Percentiles rank a stretch among this genome's conserved stretches.
Conservation (phyloP, 2,888 invertebrate genomes). For the Clostera curtula region DNA sequence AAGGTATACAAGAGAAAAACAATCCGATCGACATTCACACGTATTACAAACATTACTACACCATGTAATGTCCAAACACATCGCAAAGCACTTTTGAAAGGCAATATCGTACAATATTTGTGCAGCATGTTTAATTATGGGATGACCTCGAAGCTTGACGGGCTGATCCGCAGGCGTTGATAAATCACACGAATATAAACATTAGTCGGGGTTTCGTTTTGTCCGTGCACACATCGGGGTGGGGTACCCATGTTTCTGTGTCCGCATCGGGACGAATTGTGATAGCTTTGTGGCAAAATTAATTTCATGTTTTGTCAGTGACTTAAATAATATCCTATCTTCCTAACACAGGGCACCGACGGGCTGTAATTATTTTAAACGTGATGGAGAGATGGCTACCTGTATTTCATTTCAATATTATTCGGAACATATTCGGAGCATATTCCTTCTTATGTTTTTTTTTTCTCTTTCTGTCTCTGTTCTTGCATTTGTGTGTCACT, state of each 20-base stretch:
- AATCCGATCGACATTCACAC: slow-evolving; percentile 1
- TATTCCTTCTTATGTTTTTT: no score
- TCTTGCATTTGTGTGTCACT: no score
- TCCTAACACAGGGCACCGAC: no score
- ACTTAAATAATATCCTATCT: no score
- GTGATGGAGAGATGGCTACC: no score
- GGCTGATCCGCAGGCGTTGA: slow-evolving; percentile 51
- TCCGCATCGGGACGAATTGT: slow-evolving; percentile 22
- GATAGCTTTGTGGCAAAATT: no score
- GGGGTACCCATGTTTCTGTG: slow-evolving; percentile 25
- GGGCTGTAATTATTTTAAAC: no score
- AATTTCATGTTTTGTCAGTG: no score
- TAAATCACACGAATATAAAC: slow-evolving; percentile 67
- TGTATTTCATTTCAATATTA: no score
- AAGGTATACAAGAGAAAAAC: slow-evolving; percentile 2
- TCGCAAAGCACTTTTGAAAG: slow-evolving; percentile 14
- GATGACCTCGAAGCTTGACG: slow-evolving; percentile 42
- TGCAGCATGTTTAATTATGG: slow-evolving; percentile 37
- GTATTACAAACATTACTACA: slow-evolving; percentile 5
- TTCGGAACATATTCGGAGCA: no score
- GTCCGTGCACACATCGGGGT: slow-evolving; percentile 13
- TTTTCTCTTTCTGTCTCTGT: no score
- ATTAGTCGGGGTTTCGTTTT: slow-evolving; percentile 30
- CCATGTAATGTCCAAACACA: slow-evolving; percentile 7
- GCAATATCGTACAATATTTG: slow-evolving; percentile 19